Evolutionary conservation across 2,113 vertebrate species (phyloP).

Genomic region (Gnathonemus echidnorhynchus): DNA sequence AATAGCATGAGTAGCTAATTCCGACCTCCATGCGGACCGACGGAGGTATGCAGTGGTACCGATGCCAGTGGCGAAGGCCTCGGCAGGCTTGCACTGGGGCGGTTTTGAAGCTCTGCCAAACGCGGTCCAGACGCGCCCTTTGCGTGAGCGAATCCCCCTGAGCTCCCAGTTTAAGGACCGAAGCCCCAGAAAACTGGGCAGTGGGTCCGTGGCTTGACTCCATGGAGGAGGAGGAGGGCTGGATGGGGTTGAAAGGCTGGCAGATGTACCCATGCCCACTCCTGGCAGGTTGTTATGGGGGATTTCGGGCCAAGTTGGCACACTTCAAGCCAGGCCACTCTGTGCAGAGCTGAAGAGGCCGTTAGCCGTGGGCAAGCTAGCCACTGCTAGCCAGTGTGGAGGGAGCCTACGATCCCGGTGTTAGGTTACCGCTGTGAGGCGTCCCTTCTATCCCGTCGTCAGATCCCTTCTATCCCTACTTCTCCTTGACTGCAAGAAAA

Average conservation of each 20-base stretch:
- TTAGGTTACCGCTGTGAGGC: background rate
- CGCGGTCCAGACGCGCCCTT: conserved; percentile 45
- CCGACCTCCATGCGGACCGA: background rate
- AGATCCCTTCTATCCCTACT: background rate
- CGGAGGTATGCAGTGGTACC: background rate
- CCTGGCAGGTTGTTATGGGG: conserved; percentile 20
- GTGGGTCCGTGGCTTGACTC: background rate
- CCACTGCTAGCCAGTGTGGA: background rate
- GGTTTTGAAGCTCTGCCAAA: conserved; percentile 44
- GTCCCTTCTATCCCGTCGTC: background rate
- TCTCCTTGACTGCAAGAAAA: background rate
- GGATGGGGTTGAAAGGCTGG: conserved; percentile 51
- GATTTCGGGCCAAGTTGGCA: conserved; percentile 6
- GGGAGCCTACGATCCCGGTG: background rate
- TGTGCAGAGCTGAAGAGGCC: background rate
- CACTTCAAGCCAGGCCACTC: background rate
- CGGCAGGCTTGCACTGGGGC: background rate
- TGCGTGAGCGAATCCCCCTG: conserved; percentile 43
- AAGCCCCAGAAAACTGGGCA: background rate
- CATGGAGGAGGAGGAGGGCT: conserved; percentile 27
- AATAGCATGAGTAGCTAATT: background rate
- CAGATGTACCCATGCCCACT: conserved; percentile 25
- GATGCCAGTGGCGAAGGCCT: background rate
- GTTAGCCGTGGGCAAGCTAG: background rate
- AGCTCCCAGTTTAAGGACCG: conserved; percentile 14